phyloP scores from a whole-genome alignment of 2,797 vertebrate species.

The Darevskia mixta region DNA sequence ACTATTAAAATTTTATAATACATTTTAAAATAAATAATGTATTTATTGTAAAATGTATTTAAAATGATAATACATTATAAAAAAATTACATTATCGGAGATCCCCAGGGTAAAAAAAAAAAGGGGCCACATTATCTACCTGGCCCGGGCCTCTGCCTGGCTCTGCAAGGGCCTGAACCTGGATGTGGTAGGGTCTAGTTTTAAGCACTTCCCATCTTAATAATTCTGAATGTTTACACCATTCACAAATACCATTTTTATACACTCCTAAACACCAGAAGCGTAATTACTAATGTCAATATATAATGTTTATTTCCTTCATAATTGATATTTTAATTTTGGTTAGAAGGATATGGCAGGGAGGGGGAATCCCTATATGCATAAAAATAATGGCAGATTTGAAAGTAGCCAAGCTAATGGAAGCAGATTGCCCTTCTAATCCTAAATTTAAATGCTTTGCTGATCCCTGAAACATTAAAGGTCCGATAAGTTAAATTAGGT shows the following conservation, averaged over 20 bases:
- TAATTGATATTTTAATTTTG: slow-evolving; percentile 79
- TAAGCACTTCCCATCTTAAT: slow-evolving; percentile 29
- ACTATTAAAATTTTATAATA: too few relatives aligned
- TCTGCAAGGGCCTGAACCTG: too few relatives aligned
- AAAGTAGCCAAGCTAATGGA: slow-evolving; percentile 80
- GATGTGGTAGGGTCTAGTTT: slow-evolving; percentile 24
- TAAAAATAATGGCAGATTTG: slow-evolving; percentile 85
- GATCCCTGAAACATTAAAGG: slow-evolving; percentile 83
- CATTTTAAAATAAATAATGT: too few relatives aligned
- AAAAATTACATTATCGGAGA: too few relatives aligned
- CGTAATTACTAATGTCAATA: slow-evolving; percentile 83
- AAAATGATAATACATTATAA: too few relatives aligned
- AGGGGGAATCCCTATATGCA: slow-evolving; percentile 71
- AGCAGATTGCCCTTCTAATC: slow-evolving; percentile 78
- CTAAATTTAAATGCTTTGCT: slow-evolving; percentile 85
- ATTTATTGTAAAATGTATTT: too few relatives aligned
- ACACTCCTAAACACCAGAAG: slow-evolving; percentile 79
- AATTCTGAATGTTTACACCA: slow-evolving; percentile 73
- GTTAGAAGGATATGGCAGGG: slow-evolving; percentile 68
- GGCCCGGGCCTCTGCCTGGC: too few relatives aligned
- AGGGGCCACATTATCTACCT: too few relatives aligned
- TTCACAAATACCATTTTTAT: slow-evolving; percentile 76
- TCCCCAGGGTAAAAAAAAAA: too few relatives aligned
- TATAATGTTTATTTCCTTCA: slow-evolving; percentile 85
- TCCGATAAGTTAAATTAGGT: slow-evolving; percentile 87